phyloP scores from a whole-genome alignment of 2,797 vertebrate species.

The Serranus cabrilla region DNA sequence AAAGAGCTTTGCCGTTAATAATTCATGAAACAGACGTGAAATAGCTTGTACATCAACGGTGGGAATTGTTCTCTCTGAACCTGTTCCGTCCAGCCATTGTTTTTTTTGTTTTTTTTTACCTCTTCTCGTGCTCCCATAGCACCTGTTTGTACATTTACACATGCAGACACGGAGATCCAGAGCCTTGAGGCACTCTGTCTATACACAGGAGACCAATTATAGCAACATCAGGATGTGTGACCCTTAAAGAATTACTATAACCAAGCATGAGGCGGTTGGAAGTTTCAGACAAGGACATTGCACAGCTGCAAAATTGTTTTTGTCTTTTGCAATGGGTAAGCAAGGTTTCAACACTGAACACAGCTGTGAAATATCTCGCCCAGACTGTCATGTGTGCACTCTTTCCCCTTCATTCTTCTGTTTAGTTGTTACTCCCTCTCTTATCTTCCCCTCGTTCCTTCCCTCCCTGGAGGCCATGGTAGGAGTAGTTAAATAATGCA shows the following conservation, averaged over 20 bases:
- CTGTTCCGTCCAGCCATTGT: constrained; percentile 64
- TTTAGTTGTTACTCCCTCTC: constrained; percentile 32
- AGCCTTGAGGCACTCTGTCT: constrained; percentile 70
- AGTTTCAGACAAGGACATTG: constrained; percentile 35
- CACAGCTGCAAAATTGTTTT: constrained; percentile 30
- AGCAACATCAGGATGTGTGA: constrained; percentile 63
- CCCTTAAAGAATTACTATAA: constrained; percentile 65
- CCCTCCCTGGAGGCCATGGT: constrained; percentile 40
- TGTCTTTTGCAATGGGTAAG: constrained; percentile 25
- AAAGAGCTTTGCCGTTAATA: constrained; percentile 75
- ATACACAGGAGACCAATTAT: constrained; percentile 82
- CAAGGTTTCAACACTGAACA: constrained; percentile 27
- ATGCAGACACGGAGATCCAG: constrained; percentile 50
- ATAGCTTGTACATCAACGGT: constrained; percentile 67
- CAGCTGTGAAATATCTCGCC: constrained; percentile 32
- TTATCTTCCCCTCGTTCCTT: constrained; percentile 16
- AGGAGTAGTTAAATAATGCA: constrained; percentile 72
- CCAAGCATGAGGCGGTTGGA: constrained; percentile 19
- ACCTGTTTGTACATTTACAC: constrained; percentile 67
- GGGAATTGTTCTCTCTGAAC: constrained; percentile 71
- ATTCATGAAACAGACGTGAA: constrained; percentile 79
- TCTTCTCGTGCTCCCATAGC: constrained; percentile 47
- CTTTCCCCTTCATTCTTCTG: constrained; percentile 2
- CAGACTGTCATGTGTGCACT: constrained; percentile 2
- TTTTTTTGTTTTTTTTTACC: constrained; percentile 39